These are phyloP conservation scores for Limnephilus marmoratus DNA, from an alignment of 2,888 invertebrate genomes.

Conservation along the genomic window DNA sequence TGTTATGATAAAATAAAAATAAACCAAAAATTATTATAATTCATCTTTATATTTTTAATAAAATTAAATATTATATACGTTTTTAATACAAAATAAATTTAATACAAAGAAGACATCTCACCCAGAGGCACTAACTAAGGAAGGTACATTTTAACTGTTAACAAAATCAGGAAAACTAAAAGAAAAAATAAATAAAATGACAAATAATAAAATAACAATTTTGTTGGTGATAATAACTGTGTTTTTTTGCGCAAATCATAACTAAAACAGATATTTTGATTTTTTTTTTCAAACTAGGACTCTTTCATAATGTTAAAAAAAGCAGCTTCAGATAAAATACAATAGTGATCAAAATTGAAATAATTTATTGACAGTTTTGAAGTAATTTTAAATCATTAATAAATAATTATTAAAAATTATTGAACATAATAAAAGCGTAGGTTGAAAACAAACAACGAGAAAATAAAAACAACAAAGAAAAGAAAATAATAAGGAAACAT, in stretches of 20 bases:
- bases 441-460: neutral
- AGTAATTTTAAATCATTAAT: neutral
- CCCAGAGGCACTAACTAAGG: neutral
- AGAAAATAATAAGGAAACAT: neutral
- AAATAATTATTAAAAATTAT: neutral
- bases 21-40: slow-evolving; percentile 48
- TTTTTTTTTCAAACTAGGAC: neutral
- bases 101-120: slow-evolving; percentile 18
- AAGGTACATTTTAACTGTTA: neutral
- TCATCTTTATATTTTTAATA: slow-evolving; percentile 50
- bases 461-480: neutral
- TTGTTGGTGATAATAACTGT: neutral
- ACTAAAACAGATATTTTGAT: neutral
- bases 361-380: neutral
- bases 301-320: neutral
- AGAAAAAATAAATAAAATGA: neutral
- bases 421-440: neutral
- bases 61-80: slow-evolving; percentile 43
- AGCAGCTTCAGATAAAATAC: too few relatives aligned
- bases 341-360: neutral
- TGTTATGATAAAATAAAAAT: slow-evolving; percentile 39
- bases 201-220: neutral
- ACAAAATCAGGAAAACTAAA: neutral
- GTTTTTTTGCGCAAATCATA: too few relatives aligned
- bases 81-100: slow-evolving; percentile 56